Conservation (phyloP, 2,113 vertebrate genomes). For the Phylloscopus trochiloides region DNA sequence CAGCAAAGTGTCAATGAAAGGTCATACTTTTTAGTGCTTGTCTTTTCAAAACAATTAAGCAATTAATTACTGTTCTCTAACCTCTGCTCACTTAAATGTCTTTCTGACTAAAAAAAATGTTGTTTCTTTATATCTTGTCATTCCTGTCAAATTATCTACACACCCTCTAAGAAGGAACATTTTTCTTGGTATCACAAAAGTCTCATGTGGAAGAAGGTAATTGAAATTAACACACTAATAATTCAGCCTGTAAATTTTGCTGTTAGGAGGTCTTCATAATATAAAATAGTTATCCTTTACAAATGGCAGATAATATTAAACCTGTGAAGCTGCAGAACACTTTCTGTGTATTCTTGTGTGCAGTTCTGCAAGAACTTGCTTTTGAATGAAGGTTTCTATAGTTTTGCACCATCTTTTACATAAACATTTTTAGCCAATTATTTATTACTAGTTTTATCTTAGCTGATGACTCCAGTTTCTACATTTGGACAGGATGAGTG, state of each 20-base stretch:
- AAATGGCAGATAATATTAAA: not conserved
- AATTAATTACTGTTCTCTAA: slow-evolving; percentile 48
- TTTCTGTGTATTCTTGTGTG: not conserved
- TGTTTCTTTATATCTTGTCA: not conserved
- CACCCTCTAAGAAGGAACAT: not conserved
- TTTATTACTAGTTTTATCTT: not conserved
- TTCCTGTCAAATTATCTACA: not conserved
- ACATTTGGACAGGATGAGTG: not conserved
- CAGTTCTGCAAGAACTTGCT: not conserved
- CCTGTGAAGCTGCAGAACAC: not conserved
- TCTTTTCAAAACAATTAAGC: slow-evolving; percentile 56
- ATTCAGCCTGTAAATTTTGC: not conserved
- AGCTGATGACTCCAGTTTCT: not conserved
- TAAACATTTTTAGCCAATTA: not conserved
- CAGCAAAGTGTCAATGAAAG: not conserved
- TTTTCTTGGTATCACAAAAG: not conserved
- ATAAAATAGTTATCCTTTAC: not conserved
- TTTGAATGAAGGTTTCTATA: not conserved
- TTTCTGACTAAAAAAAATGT: not conserved
- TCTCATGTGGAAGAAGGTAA: not conserved
- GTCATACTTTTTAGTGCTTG: not conserved
- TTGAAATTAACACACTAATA: not conserved
- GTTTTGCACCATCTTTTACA: not conserved
- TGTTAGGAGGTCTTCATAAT: not conserved
- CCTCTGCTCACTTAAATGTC: not conserved